Base-by-base conservation (phyloP, 2,888 invertebrate genomes). In the Sphaeridia pumilis region DNA sequence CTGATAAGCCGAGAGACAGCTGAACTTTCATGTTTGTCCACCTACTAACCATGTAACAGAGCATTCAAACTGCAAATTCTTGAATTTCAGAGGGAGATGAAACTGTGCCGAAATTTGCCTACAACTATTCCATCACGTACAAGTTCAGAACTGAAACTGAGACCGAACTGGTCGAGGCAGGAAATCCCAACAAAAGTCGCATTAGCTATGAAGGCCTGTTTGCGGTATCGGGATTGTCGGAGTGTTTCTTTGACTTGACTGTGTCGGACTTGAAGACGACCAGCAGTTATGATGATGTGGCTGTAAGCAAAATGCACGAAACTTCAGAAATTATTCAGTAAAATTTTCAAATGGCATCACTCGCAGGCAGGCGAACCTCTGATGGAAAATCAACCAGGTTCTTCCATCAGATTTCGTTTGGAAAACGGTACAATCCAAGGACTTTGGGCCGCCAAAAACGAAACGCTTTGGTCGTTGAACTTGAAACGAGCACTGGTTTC, bases 391-490 rank as follows among this genome's bases (percentile, higher is more conserved):
- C 75, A 88, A 46, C 83, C 87, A 58, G 80, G 82, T 66, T 77
- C 83, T 4, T 71, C 75, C 1, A 75, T 93, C 25, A 76, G 80
- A 48, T 83, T 92, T 70, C 82, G 82, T 35, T 78, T 84, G 69
- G 78, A 83, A 64, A 82, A 84, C 69, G 92, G 92, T 2, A 77
- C 78, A 58, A 70, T 90, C 36, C 82, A 83, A 41, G 73, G 82
- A 10, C 78, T 93, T 61, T 93, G 93, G 68, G 74, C 82, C 0
- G 79, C 82, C 52, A 73, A 74, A 0, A 79, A 74, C 0, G 93
- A 94, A 67, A 77, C 80, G 0, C 77, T 79, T 22, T 81, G 83
- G 67, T 83, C 87, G 1, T 78, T 92, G 49, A 93, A 94, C 74
- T 78, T 93, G 69, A 94, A 94, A 74, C 25, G 28, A 20, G 28